phyloP scores from a whole-genome alignment of 1,140 invertebrate species.

The Mamestra configurata region DNA sequence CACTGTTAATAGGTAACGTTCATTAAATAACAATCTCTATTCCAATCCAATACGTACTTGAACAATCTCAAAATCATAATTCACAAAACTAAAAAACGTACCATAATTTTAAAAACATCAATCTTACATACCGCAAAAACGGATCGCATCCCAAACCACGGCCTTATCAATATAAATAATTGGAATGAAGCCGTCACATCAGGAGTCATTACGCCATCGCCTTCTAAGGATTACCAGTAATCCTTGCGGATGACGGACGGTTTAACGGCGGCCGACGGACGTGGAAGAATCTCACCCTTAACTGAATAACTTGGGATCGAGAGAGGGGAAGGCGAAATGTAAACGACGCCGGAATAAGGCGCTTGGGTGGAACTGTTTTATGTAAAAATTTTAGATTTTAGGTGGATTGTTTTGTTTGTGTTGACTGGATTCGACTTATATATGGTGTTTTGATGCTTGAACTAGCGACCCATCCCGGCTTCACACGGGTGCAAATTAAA shows the following conservation, averaged over 20 bases:
- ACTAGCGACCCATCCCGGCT: not conserved
- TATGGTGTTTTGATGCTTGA: not conserved
- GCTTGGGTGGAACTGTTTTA: not conserved
- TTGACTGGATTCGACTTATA: not conserved
- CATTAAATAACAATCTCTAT: no score
- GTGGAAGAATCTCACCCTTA: constrained; percentile 34
- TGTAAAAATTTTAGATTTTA: not conserved
- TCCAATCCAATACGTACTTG: no score
- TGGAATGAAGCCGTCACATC: constrained; percentile 45
- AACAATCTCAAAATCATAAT: no score
- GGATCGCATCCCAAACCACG: constrained; percentile 9
- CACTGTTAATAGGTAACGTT: no score
- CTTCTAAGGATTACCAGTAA: constrained; percentile 42
- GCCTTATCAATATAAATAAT: constrained; percentile 52
- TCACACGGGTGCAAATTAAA: no score
- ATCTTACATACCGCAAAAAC: not conserved
- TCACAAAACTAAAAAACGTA: no score
- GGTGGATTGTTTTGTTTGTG: not conserved
- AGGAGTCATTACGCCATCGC: constrained; percentile 48
- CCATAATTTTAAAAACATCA: not conserved
- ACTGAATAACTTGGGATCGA: constrained; percentile 38
- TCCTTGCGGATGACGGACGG: constrained; percentile 43
- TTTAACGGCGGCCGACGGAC: not conserved
- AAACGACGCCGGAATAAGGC: not conserved
- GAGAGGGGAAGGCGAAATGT: not conserved